A percentile compares a stretch with the other conserved stretches of the same genome.
phyloP scores from a whole-genome alignment of 2,797 vertebrate genomes.

The Austrolebias charrua region DNA sequence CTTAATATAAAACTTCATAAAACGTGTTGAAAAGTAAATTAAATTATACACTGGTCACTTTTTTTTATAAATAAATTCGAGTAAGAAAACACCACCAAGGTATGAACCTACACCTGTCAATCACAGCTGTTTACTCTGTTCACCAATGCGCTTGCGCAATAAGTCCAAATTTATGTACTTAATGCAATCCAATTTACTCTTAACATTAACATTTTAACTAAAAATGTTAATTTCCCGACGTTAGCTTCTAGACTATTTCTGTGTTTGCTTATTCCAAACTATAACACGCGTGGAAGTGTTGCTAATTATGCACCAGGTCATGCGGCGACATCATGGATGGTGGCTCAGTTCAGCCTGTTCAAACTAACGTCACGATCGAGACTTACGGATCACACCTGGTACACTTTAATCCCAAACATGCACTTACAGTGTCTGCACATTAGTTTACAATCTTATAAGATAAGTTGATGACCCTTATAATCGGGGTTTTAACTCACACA shows the following conservation, averaged over 20 bases:
- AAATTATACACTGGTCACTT: too few species aligned
- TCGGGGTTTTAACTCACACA: constrained; percentile 57
- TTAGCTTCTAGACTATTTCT: too few species aligned
- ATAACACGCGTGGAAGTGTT: neutral
- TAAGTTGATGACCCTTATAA: neutral
- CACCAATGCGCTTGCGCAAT: constrained; percentile 36
- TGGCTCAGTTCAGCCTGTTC: too few species aligned
- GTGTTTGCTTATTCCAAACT: neutral
- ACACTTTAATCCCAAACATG: neutral
- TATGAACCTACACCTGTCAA: too few species aligned
- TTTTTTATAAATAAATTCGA: too few species aligned
- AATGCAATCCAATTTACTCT: neutral
- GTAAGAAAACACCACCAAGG: too few species aligned
- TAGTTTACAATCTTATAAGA: neutral
- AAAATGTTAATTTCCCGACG: neutral
- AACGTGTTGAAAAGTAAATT: too few species aligned
- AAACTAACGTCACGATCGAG: too few species aligned
- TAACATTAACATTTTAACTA: neutral
- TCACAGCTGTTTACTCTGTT: constrained; percentile 7
- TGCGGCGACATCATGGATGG: too few species aligned
- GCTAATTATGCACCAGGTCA: constrained; percentile 5
- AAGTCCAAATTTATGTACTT: neutral
- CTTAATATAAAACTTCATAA: too few species aligned
- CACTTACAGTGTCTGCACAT: rapidly evolving
- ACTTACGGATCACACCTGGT: neutral